Base-by-base conservation (phyloP, 1,140 invertebrate species). In the Habropoda laboriosa region DNA sequence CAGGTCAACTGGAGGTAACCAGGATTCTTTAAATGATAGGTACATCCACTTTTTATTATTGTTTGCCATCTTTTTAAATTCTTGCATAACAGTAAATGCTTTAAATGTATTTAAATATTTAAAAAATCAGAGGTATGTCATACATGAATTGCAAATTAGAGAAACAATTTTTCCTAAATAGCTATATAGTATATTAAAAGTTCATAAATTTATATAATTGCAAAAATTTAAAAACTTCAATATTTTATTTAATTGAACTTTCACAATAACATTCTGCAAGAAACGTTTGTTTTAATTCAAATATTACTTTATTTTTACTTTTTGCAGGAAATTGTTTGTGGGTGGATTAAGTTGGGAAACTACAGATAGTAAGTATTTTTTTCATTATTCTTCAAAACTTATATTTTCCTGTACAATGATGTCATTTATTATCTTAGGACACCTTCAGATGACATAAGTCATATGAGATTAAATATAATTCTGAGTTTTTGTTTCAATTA, bases 311-410 rank as follows among this genome's bases (percentile, higher is more conserved):
- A 60, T 88, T 86, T 91, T 93, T 93, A 92, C 92, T 93, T 89
- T 94, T 97, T 96, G 88, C 96, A 99, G 98, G 94, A 99, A 99
- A 96, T 95, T 99, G 85, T 99, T 99, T 96, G 97, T 99, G 93
- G 98, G 98, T 90, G 98, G 98, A 79, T 94, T 99, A 80, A 99
- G 97, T 94, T 99, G 98, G 98, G 97, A 99, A 95, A 99, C 98
- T 30, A 97, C 97, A 92, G 98, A 99, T 93, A 98, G 98, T 99
- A 94, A 97, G 97, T 97, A 91, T 89, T 80, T 84, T 84, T 68
- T 60, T 80, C n/a, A n/a, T 79, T 71, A 66, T 79, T 53, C 0
- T 64, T 32, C 32, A 32, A 42, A 7, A 38, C 32, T 38, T 18
- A 4, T 57, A 38, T 0, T 30, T 8, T 55, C 13, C 1, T 45